phyloP scores from a whole-genome alignment of 2,113 vertebrate genomes.

The Carassius gibelio region DNA sequence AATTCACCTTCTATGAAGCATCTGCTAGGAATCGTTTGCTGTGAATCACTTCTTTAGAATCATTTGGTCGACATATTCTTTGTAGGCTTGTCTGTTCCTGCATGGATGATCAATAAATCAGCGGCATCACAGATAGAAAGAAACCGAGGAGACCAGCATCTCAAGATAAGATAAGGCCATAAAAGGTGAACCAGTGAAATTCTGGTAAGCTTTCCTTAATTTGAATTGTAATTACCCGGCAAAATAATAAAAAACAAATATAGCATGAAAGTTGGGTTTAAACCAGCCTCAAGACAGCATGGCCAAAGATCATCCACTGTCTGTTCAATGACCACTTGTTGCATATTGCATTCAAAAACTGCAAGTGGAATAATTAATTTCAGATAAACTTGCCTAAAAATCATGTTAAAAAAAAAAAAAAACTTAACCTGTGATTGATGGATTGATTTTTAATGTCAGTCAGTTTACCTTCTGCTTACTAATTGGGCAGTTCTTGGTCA shows the following conservation, averaged over 20 bases:
- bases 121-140: neutral
- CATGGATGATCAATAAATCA: slow-evolving; percentile 23
- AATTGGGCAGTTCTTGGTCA: slow-evolving; percentile 3
- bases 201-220: neutral
- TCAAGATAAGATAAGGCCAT: slow-evolving; percentile 3
- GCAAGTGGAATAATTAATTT: neutral
- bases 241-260: neutral
- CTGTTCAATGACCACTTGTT: neutral
- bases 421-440: neutral
- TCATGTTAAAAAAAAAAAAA: too few relatives aligned
- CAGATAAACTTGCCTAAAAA: neutral
- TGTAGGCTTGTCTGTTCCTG: slow-evolving; percentile 26
- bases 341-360: neutral
- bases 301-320: neutral
- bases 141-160: neutral
- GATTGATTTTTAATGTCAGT: neutral
- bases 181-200: neutral
- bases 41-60: slow-evolving; percentile 10
- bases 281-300: neutral
- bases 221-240: too few relatives aligned
- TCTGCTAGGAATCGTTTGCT: neutral
- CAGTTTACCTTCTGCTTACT: neutral
- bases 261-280: neutral
- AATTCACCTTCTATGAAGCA: neutral
- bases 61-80: slow-evolving; percentile 9